A percentile compares a stretch with the other conserved stretches of the same genome.
These are phyloP conservation scores for Stegastes partitus DNA, from an alignment of 2,113 vertebrate genomes.

Conservation along the genomic window DNA sequence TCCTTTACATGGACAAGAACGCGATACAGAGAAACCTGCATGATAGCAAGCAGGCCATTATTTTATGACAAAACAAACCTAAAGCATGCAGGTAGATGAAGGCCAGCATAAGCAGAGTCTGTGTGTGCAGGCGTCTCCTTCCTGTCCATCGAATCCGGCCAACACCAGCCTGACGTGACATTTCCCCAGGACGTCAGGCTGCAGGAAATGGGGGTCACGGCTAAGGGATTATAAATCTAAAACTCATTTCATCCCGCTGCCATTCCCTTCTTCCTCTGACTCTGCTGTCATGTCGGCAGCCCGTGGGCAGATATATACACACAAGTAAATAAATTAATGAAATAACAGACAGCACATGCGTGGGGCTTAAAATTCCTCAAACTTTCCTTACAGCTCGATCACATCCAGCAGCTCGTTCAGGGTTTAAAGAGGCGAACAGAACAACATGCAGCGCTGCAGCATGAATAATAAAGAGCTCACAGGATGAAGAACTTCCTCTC, in stretches of 20 bases:
- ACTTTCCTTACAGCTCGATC: slow-evolving; percentile 63
- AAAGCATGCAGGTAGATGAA: slow-evolving; percentile 14
- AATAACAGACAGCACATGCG: slow-evolving; percentile 2
- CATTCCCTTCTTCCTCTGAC: slow-evolving; percentile 27
- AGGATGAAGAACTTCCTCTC: slow-evolving; percentile 45
- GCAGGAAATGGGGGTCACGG: slow-evolving; percentile 62
- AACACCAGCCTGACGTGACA: slow-evolving; percentile 75
- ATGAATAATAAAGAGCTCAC: slow-evolving; percentile 75
- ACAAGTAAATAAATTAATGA: slow-evolving; percentile 18
- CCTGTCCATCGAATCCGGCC: slow-evolving; percentile 62
- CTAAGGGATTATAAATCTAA: slow-evolving; percentile 66
- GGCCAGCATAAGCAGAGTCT: slow-evolving; percentile 13
- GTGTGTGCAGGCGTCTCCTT: slow-evolving; percentile 39
- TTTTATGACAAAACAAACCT: background rate
- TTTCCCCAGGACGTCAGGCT: slow-evolving; percentile 67
- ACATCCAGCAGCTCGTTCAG: slow-evolving; percentile 53
- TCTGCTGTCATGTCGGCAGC: slow-evolving; percentile 35
- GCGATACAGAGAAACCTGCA: background rate
- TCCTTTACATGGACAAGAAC: background rate
- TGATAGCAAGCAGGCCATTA: background rate
- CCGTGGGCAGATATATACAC: slow-evolving; percentile 21
- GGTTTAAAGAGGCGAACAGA: slow-evolving; percentile 67
- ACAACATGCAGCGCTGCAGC: slow-evolving; percentile 62
- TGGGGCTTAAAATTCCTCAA: slow-evolving; percentile 31
- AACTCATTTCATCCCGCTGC: slow-evolving; percentile 63